phyloP scores from a whole-genome alignment of 2,797 vertebrate species.

The Simalia tracyae region DNA sequence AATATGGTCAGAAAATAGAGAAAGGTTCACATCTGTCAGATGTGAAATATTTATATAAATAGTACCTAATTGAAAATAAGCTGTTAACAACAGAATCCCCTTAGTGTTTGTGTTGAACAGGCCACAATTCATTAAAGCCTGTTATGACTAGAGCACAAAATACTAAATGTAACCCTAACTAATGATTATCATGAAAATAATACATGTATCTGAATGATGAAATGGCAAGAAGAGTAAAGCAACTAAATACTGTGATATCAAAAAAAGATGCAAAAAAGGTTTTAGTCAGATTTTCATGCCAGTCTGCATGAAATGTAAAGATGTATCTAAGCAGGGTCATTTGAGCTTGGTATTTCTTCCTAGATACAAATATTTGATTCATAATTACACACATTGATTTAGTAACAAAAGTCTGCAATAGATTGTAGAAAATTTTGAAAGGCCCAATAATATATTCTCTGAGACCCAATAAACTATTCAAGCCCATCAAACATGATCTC shows the following conservation, averaged over 20 bases:
- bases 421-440: constrained; percentile 60
- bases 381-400: constrained; percentile 67
- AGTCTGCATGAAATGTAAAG: background rate
- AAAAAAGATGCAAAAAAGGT: background rate
- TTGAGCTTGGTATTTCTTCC: constrained; percentile 62
- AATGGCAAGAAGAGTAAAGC: background rate
- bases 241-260: background rate
- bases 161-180: constrained; percentile 33
- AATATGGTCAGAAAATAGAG: background rate
- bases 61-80: constrained; percentile 49
- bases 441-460: constrained; percentile 61
- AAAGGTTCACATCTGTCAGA: constrained; percentile 42
- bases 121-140: background rate
- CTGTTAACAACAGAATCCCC: constrained; percentile 45
- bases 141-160: background rate
- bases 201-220: constrained; percentile 48
- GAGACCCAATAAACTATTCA: constrained; percentile 70
- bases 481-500: constrained; percentile 67
- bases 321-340: constrained; percentile 1
- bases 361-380: constrained; percentile 56
- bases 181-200: constrained; percentile 62
- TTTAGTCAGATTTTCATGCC: constrained; percentile 15
- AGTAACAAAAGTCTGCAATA: constrained; percentile 72
- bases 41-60: constrained; percentile 43
- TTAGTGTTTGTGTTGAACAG: background rate